Conservation (phyloP, 35 echinoderm and acorn worm genomes). For the Ophioderma brevispina region DNA sequence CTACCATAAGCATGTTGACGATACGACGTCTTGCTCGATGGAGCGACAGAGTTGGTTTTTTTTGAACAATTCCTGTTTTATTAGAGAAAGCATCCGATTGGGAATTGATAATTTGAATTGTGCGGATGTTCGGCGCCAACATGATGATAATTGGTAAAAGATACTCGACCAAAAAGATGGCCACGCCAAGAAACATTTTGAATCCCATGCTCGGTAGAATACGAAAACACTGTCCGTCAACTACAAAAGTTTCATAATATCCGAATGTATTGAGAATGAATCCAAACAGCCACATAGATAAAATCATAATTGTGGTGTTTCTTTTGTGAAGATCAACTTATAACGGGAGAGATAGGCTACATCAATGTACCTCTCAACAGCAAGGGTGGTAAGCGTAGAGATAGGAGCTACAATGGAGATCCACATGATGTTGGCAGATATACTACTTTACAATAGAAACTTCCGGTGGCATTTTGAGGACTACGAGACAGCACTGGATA, state of each 20-base stretch:
- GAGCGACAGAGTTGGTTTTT: conserved; percentile 38
- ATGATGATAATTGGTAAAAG: conserved; percentile 66
- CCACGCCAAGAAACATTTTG: conserved; percentile 42
- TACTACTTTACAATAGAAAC: conserved; percentile 65
- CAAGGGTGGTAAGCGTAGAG: conserved; percentile 62
- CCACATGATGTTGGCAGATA: conserved; percentile 65
- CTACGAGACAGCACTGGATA: conserved; percentile 15
- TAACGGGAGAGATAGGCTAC: conserved; percentile 53
- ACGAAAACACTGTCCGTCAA: neutral
- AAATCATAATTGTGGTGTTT: conserved; percentile 22
- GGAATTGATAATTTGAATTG: conserved; percentile 17
- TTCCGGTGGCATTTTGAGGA: conserved; percentile 5
- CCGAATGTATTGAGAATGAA: conserved; percentile 37
- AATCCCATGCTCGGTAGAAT: conserved; percentile 17
- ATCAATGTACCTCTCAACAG: conserved; percentile 72
- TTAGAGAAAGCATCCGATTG: conserved; percentile 24
- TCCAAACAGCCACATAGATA: conserved; percentile 53
- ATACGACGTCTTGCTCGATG: conserved; percentile 28
- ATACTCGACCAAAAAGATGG: conserved; percentile 52
- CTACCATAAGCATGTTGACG: conserved; percentile 64
- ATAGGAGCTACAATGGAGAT: conserved; percentile 77
- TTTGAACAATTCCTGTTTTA: neutral
- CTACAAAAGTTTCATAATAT: conserved; percentile 11
- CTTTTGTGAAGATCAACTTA: conserved; percentile 36
- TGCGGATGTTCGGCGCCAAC: conserved; percentile 49